Evolutionary conservation across 2,888 invertebrate genomes (phyloP).

Genomic region (Latrodectus hesperus): DNA sequence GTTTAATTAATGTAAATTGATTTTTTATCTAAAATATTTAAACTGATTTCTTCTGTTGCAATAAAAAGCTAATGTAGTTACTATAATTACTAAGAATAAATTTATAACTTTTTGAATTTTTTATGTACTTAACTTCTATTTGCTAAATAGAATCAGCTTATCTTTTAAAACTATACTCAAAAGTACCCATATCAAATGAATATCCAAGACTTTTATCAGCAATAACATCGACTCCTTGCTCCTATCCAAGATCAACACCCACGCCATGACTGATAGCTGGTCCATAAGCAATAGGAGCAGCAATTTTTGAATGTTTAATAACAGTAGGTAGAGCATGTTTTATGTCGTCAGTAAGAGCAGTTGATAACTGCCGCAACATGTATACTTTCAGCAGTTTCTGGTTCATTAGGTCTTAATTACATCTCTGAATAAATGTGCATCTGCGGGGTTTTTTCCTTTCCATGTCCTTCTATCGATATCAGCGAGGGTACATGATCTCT

Average conservation of each 20-base stretch:
- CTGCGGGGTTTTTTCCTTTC: constrained; percentile 62
- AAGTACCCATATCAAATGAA: too few relatives aligned
- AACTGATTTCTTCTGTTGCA: too few relatives aligned
- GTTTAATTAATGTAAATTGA: too few relatives aligned
- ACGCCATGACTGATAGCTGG: constrained; percentile 1
- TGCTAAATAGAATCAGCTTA: too few relatives aligned
- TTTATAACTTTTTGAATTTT: too few relatives aligned
- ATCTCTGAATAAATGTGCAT: constrained; percentile 46
- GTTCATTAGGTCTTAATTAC: constrained; percentile 53
- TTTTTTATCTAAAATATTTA: too few relatives aligned
- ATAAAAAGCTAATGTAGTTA: too few relatives aligned
- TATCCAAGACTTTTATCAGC: not conserved
- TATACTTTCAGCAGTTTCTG: constrained; percentile 45
- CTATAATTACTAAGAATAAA: too few relatives aligned
- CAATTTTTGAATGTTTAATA: not conserved
- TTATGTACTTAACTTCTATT: too few relatives aligned
- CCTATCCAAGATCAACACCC: not conserved
- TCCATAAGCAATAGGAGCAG: constrained; percentile 17
- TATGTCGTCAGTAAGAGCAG: constrained; percentile 7
- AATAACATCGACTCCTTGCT: not conserved
- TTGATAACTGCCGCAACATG: constrained; percentile 22
- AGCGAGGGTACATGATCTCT: constrained; percentile 62
- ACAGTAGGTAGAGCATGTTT: constrained; percentile 22
- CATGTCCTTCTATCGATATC: constrained; percentile 65
- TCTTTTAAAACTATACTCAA: too few relatives aligned